A percentile compares a stretch with the other conserved stretches of the same genome.
Conservation (phyloP, 2,113 vertebrate genomes). For the Amphilophus citrinellus region DNA sequence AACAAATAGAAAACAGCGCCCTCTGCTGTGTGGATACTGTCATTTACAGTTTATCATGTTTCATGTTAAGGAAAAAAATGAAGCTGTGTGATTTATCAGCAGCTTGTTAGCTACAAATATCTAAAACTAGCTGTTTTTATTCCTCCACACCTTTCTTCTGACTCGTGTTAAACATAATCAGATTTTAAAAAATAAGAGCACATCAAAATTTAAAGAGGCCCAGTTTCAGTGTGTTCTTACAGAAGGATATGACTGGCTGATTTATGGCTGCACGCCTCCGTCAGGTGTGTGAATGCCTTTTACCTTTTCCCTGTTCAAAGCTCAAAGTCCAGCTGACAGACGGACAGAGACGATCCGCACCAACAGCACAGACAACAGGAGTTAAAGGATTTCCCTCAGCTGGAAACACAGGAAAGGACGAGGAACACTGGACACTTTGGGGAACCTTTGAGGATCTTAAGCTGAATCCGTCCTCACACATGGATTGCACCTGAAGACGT, state of each 20-base stretch:
- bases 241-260: slow-evolving; percentile 3
- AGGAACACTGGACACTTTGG: background rate
- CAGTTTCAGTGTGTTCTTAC: background rate
- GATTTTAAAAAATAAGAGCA: background rate
- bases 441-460: background rate
- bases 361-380: slow-evolving; percentile 11
- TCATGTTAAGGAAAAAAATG: too few relatives aligned
- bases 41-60: background rate
- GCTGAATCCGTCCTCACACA: slow-evolving; percentile 1
- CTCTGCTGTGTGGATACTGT: background rate
- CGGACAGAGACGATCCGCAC: slow-evolving; percentile 24
- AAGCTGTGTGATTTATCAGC: too few relatives aligned
- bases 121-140: too few relatives aligned
- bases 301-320: slow-evolving; percentile 68
- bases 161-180: background rate
- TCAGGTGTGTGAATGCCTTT: slow-evolving; percentile 61
- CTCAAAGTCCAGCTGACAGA: slow-evolving; percentile 77
- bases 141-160: background rate
- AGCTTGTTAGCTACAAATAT: too few relatives aligned
- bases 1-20: background rate
- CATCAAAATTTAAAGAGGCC: background rate
- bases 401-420: background rate
- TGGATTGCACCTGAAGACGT: slow-evolving; percentile 72
- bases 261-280: slow-evolving; percentile 67
- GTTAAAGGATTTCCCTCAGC: background rate